Conservation (phyloP, 1,140 invertebrate species). For the Grapholita molesta region DNA sequence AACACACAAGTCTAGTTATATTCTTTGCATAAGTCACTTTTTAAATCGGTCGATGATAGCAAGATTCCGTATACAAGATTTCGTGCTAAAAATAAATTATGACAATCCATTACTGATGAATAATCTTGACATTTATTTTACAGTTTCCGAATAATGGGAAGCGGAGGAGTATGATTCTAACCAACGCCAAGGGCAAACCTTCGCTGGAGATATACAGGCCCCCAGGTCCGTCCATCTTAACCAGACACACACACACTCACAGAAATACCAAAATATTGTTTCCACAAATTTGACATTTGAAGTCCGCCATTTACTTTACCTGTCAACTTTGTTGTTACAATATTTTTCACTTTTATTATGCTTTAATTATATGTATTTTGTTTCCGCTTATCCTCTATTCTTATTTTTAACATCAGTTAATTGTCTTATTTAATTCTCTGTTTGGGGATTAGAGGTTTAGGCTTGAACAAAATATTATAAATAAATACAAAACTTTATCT, state of each 20-base stretch:
- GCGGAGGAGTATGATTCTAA: constrained; percentile 78
- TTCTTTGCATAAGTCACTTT: constrained; percentile 8
- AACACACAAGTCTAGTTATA: too few species aligned
- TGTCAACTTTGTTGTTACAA: neutral
- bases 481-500: neutral
- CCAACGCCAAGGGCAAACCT: constrained; percentile 83
- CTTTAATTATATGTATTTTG: too few species aligned
- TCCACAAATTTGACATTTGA: neutral
- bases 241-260: neutral
- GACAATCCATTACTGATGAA: constrained; percentile 34
- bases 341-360: neutral
- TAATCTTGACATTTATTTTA: constrained; percentile 31
- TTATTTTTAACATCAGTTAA: too few species aligned
- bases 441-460: too few species aligned
- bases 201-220: constrained; percentile 93
- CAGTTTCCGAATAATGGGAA: constrained; percentile 77
- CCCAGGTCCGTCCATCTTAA: constrained; percentile 82
- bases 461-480: neutral
- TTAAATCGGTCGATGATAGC: constrained; percentile 46
- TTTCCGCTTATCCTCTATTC: too few species aligned
- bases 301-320: neutral
- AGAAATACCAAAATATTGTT: neutral
- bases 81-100: constrained; percentile 44
- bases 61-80: neutral
- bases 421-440: too few species aligned